phyloP scores from a whole-genome alignment of 2,113 vertebrate species.

The Esox niger region DNA sequence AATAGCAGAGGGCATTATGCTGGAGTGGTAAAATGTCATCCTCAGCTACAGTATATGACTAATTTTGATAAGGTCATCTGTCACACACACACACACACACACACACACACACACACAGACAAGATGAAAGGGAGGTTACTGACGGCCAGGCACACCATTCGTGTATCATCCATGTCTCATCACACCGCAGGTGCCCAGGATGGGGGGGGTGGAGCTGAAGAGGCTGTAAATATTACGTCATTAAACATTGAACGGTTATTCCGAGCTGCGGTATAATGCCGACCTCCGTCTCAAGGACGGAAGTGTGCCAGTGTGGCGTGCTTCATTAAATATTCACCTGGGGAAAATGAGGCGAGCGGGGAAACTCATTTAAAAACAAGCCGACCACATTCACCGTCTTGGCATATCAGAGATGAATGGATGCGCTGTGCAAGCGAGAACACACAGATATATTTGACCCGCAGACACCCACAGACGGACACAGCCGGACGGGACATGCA shows the following conservation, averaged over 20 bases:
- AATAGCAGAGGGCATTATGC: slow-evolving; percentile 49
- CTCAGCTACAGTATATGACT: slow-evolving; percentile 2
- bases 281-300: slow-evolving; percentile 55
- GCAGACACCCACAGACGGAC: slow-evolving; percentile 7
- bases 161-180: not conserved
- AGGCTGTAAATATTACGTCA: slow-evolving; percentile 39
- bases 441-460: not conserved
- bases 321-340: slow-evolving; percentile 55
- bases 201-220: not conserved
- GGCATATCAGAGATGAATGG: not conserved
- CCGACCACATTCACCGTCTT: slow-evolving; percentile 7
- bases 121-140: not conserved
- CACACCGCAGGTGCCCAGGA: not conserved
- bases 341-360: slow-evolving; percentile 38
- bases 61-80: slow-evolving; percentile 4
- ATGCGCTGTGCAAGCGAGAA: not conserved
- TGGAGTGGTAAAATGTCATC: slow-evolving; percentile 51
- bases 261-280: slow-evolving; percentile 34
- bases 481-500: not conserved
- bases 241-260: slow-evolving; percentile 61
- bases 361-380: slow-evolving; percentile 12
- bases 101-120: not conserved
- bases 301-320: slow-evolving; percentile 31
- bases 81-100: not conserved
- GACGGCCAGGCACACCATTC: not conserved